These are phyloP conservation scores for Gonatopus flavifemur DNA, from an alignment of 1,140 invertebrate genomes.

Conservation along the genomic window DNA sequence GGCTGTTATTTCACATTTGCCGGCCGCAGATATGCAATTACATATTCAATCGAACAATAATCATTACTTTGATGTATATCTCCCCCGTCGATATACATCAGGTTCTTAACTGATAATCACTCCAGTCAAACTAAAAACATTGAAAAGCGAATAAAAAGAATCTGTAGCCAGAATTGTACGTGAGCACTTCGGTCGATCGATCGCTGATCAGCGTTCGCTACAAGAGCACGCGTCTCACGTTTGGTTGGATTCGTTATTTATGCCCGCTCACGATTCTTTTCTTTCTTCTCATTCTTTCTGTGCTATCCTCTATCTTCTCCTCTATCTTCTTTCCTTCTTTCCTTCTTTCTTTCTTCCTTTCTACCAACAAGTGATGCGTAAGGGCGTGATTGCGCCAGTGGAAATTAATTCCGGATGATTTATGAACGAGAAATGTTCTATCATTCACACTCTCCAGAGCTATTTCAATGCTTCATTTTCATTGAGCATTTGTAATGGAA, in stretches of 20 bases:
- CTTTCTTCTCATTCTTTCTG: constrained; percentile 10
- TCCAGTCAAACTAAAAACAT: too few relatives aligned
- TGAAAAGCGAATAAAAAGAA: too few relatives aligned
- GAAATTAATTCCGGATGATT: constrained; percentile 17
- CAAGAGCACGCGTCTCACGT: constrained; percentile 14
- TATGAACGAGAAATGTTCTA: too few relatives aligned
- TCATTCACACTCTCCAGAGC: too few relatives aligned
- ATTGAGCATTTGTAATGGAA: too few relatives aligned
- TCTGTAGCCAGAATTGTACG: too few relatives aligned
- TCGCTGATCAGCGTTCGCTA: constrained; percentile 6
- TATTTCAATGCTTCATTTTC: too few relatives aligned
- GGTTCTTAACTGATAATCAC: constrained; percentile 37
- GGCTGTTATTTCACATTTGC: constrained; percentile 42
- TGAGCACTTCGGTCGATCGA: too few relatives aligned
- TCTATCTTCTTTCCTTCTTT: neutral
- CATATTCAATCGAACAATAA: constrained; percentile 46
- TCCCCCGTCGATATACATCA: constrained; percentile 33
- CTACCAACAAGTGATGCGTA: neutral
- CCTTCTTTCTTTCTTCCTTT: neutral
- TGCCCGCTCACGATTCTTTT: constrained; percentile 15
- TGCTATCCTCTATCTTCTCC: constrained; percentile 11
- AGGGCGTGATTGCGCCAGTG: constrained; percentile 1
- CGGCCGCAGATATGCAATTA: constrained; percentile 36
- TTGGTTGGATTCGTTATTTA: constrained; percentile 28
- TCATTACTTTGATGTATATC: too few relatives aligned